Evolutionary conservation across 2,113 vertebrate species (phyloP), one percentile per base, ranked within the genome.

Genomic region (Nansenia antarctica): DNA sequence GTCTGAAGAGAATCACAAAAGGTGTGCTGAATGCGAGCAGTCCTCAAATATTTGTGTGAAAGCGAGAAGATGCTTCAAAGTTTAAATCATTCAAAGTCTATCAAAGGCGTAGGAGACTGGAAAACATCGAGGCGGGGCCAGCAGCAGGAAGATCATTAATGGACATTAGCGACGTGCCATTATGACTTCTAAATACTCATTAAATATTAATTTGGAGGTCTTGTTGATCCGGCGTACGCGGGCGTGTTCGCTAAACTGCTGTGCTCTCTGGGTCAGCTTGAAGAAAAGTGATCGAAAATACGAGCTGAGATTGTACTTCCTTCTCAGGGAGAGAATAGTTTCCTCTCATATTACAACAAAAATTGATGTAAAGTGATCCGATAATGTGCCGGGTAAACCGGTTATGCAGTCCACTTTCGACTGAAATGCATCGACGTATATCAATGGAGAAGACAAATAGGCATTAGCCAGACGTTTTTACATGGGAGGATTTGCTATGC

Each of bases 101-200:
- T 95, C 93, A 89, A 92, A 94, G 94, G 94, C 92, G 93, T 86
- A 80, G n/a, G n/a, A n/a, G 81, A 90, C 82, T 90, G 94, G 92
- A 93, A 94, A 80, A 76, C 94, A 92, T 93, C 91, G 92, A 95
- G 94, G 94, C 92, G 94, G 92, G 94, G 94, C 91, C 91, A 90
- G 90, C 69, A 93, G 92, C 94, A 94, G 93, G 93, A 93, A 94
- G 94, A 96, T 96, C 95, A 95, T 98, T 97, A 97, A 90, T 94
- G 95, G 95, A 94, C 96, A 96, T 99, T 97, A 98, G 94, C 93
- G 94, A 95, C 94, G 94, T 93, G 87, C 95, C 95, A 96, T 98
- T 96, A 96, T 92, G 95, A 95, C 94, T 96, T 93, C 93, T 92
- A 93, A 93, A 89, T 62, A 92, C 89, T 95, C 96, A 98, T 99